A percentile compares a stretch with the other conserved stretches of the same genome.
These are phyloP conservation scores for Cryptosula pallasiana DNA, from an alignment of 2,888 invertebrate genomes.

Conservation along the genomic window DNA sequence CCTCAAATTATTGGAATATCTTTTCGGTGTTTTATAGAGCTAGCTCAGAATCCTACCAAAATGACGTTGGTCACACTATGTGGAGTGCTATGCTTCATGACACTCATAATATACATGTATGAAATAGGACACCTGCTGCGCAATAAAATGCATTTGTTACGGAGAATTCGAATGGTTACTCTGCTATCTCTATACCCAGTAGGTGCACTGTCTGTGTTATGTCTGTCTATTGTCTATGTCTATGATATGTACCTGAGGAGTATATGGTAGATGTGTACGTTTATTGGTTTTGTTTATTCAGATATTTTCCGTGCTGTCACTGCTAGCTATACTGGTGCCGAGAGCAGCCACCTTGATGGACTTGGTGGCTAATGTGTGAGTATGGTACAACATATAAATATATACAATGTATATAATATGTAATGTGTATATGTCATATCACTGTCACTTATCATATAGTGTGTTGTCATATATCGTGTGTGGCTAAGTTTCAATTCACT, in stretches of 20 bases:
- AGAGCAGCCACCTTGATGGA: constrained; percentile 12
- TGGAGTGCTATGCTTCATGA: neutral
- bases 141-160: constrained; percentile 9
- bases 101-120: neutral
- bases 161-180: constrained; percentile 10
- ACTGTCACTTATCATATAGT: too few species aligned
- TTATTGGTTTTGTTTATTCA: neutral
- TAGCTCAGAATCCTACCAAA: neutral
- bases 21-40: neutral
- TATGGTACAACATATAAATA: too few species aligned
- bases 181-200: constrained; percentile 13
- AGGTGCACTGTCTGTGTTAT: too few species aligned
- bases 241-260: too few species aligned
- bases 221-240: too few species aligned
- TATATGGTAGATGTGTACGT: too few species aligned
- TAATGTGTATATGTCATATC: too few species aligned
- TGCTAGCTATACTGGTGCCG: constrained; percentile 6
- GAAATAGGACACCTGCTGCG: neutral
- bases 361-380: constrained; percentile 18
- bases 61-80: neutral
- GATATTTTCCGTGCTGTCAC: neutral
- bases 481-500: too few species aligned
- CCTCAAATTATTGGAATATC: too few species aligned
- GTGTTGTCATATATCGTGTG: too few species aligned
- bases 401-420: too few species aligned